Evolutionary conservation across 1,140 invertebrate species (phyloP), one percentile per base, ranked within the genome.

Genomic region (Aphis craccivora): DNA sequence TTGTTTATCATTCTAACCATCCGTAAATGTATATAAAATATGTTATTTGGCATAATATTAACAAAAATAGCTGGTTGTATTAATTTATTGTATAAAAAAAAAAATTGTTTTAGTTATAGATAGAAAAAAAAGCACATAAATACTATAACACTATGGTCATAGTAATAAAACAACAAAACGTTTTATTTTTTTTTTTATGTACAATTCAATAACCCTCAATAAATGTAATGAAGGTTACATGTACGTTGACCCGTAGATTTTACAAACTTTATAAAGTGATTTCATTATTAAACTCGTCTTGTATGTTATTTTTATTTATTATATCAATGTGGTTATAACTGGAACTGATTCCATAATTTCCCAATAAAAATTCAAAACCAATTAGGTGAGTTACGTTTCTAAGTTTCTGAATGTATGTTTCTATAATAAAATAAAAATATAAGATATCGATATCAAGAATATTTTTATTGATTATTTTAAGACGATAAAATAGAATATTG

Each of bases 151-250:
- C 18, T 90, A 30, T 43, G 37, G 89, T 45, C 18, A n/a, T 67
- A 90, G 53, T 67, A 67, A 60, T 90, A 90, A 90, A 90, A 67
- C n/a, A 67, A 90, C 43, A 90, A 90, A 89, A 90, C 89, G 22
- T 67, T 90, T 90, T 89, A 53, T 53, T 60, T 90, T 22, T 88
- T 88, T 83, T 37, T 88, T 67, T 90, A 67, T 43, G 55, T 43
- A 67, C 89, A 90, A 67, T 55, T n/a, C 60, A 90, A 90, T 40
- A 90, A 37, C 55, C 55, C 37, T 90, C 37, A 43, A 90, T 90
- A 90, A 67, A 90, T 30, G 30, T 67, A 67, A 9, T 67, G 53
- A 90, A 90, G 89, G 55, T 90, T 55, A 90, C 35, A 40, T 43
- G 40, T 67, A 30, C 55, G 55, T 67, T 60, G 37, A 90, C 55